A percentile compares a stretch with the other conserved stretches of the same genome.
Conservation (phyloP, 2,113 vertebrate species). For the Cyphomyrus discorhynchus region DNA sequence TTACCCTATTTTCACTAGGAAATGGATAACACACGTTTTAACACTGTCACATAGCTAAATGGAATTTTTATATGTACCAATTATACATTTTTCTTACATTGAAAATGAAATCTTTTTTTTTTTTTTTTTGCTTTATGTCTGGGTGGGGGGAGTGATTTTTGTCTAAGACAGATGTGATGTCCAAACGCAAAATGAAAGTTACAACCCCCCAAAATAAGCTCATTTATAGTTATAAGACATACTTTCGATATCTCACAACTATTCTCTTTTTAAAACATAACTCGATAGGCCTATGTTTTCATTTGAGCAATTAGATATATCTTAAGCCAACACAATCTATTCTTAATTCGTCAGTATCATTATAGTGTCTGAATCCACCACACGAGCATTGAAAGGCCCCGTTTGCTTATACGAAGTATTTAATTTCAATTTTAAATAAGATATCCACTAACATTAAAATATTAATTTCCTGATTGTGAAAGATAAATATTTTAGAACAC, state of each 20-base stretch:
- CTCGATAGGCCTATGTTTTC: background rate
- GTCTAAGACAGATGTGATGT: background rate
- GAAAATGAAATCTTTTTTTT: background rate
- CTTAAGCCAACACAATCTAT: background rate
- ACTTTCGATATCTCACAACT: background rate
- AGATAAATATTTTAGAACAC: background rate
- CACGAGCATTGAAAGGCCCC: background rate
- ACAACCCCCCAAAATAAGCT: background rate
- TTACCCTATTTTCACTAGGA: constrained; percentile 5
- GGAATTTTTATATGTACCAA: background rate
- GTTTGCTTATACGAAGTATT: background rate
- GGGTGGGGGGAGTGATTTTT: background rate
- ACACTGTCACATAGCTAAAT: background rate
- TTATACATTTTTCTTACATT: background rate
- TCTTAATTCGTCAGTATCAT: background rate
- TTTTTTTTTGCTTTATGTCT: background rate
- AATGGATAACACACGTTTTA: background rate
- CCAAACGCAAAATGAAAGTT: background rate
- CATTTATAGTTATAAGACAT: background rate
- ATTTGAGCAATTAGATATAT: background rate
- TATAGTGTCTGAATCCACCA: background rate
- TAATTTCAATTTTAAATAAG: background rate
- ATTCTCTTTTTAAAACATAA: background rate
- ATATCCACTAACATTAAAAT: background rate
- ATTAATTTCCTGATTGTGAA: background rate